A percentile compares a stretch with the other conserved stretches of the same genome.
Evolutionary conservation across 2,797 vertebrate genomes (phyloP).

Genomic region (Aldrovandia affinis): DNA sequence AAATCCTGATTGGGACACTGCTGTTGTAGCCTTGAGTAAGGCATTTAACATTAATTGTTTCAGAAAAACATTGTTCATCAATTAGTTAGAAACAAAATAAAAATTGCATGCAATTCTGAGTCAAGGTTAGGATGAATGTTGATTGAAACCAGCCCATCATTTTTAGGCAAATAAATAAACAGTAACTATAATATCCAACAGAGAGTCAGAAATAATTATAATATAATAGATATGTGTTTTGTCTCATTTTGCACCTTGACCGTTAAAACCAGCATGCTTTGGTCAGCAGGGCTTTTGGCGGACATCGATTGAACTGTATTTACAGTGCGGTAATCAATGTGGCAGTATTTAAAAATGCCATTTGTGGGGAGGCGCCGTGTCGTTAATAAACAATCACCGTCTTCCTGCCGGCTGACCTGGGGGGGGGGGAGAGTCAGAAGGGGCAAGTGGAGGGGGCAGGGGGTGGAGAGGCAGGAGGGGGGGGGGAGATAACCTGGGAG

Average conservation of each 20-base stretch:
- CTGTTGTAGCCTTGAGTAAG: too few relatives aligned
- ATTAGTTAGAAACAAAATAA: too few relatives aligned
- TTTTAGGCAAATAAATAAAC: not conserved
- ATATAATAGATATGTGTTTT: too few relatives aligned
- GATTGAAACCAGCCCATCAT: not conserved
- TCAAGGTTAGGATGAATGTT: too few relatives aligned
- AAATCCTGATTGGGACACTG: not conserved
- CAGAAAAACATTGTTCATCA: too few relatives aligned
- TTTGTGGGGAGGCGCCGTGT: not conserved
- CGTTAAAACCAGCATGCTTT: not conserved
- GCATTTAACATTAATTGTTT: too few relatives aligned
- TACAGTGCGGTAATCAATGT: conserved; percentile 1
- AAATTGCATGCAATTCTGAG: too few relatives aligned
- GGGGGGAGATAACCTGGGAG: not conserved
- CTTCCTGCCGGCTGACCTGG: not conserved
- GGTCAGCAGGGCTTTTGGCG: not conserved
- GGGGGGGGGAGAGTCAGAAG: not conserved
- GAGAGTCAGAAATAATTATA: too few relatives aligned
- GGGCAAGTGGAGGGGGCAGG: not conserved
- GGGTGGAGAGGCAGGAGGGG: not conserved
- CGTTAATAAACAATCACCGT: conserved; percentile 23
- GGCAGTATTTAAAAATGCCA: conserved; percentile 4
- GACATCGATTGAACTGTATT: not conserved
- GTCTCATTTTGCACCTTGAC: too few relatives aligned
- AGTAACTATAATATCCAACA: not conserved